Percentiles rank a stretch among this genome's conserved stretches.
Evolutionary conservation across 2,113 vertebrate species (phyloP).

Genomic region (Barnardius zonarius): DNA sequence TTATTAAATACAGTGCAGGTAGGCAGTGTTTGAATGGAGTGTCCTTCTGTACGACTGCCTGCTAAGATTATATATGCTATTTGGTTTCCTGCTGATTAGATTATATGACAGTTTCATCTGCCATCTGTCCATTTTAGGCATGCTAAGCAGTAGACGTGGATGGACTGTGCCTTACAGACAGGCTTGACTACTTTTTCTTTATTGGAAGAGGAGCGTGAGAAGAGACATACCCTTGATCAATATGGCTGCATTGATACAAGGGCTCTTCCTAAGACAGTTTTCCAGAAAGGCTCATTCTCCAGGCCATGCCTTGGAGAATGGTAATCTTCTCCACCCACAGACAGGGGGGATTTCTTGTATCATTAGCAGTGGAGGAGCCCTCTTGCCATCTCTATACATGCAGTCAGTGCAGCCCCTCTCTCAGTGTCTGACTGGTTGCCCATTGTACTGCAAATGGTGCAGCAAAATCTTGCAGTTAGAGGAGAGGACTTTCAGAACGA

Average conservation of each 20-base stretch:
- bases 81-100: slow-evolving; percentile 30
- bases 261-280: neutral
- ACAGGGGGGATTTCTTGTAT: neutral
- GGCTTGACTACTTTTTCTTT: neutral
- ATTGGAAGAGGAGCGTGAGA: neutral
- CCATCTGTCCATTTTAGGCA: neutral
- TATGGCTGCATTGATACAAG: neutral
- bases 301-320: neutral
- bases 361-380: neutral
- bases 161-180: neutral
- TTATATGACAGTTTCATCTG: neutral
- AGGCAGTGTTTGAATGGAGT: neutral
- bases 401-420: neutral
- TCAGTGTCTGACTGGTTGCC: neutral
- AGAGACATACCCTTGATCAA: neutral
- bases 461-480: neutral
- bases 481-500: neutral
- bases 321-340: neutral
- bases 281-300: neutral
- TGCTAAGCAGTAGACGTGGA: neutral
- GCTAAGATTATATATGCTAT: neutral
- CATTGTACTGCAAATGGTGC: neutral
- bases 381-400: neutral
- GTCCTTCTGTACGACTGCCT: neutral
- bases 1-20: neutral